A percentile compares a stretch with the other conserved stretches of the same genome.
Evolutionary conservation across 2,888 invertebrate species (phyloP).

Genomic region (Idaea biselata): DNA sequence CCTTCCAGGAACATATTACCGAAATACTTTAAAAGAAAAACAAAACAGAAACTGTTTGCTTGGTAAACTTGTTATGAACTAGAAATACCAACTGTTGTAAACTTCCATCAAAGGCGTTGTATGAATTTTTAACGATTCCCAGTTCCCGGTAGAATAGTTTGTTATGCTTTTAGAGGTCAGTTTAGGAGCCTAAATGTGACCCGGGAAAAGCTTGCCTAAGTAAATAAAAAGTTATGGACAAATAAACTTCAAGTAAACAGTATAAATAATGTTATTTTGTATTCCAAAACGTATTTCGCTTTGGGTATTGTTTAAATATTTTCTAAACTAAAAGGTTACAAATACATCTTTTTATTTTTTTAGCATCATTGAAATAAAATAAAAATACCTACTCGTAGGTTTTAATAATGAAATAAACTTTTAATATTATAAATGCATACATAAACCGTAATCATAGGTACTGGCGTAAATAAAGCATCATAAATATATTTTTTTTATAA

Average conservation of each 20-base stretch:
- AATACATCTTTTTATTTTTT: not conserved
- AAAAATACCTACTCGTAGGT: not conserved
- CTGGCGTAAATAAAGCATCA: too few species aligned
- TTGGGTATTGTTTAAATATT: not conserved
- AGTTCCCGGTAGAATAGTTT: constrained; percentile 20
- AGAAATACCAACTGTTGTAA: constrained; percentile 24
- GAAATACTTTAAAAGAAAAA: not conserved
- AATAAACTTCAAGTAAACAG: constrained; percentile 10
- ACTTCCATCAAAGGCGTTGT: constrained; percentile 9
- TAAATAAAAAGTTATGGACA: constrained; percentile 31
- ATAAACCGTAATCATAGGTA: too few species aligned
- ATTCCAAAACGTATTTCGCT: not conserved
- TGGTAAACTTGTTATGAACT: constrained; percentile 10
- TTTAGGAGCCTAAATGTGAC: constrained; percentile 31
- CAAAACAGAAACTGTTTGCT: not conserved
- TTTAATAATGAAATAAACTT: not conserved
- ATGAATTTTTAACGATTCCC: not conserved
- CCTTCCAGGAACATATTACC: not conserved
- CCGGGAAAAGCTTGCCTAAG: constrained; percentile 29
- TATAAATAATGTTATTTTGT: constrained; percentile 3
- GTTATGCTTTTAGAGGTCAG: constrained; percentile 26
- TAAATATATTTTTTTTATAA: too few species aligned
- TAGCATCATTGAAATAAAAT: not conserved
- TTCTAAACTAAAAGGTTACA: not conserved
- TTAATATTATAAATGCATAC: not conserved